Evolutionary conservation across 1,140 invertebrate species (phyloP).

Genomic region (Polypedilum vanderplanki): DNA sequence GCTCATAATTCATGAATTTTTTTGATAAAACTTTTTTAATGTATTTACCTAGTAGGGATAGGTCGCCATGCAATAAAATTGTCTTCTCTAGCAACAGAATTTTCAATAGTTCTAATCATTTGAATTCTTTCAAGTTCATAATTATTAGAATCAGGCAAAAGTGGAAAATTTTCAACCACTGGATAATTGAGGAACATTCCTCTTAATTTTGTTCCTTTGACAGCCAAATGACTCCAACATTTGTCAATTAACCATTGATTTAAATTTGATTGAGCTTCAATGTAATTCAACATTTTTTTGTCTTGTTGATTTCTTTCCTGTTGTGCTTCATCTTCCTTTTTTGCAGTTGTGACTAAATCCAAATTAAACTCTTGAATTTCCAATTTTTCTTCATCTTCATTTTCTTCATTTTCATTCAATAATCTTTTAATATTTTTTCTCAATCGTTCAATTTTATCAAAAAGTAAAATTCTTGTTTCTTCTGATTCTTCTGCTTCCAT

Average conservation of each 20-base stretch:
- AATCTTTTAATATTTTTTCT: slow-evolving; percentile 34
- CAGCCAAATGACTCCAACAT: slow-evolving; percentile 42
- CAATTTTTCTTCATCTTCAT: slow-evolving; percentile 36
- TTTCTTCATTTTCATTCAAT: slow-evolving; percentile 41
- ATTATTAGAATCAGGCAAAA: not conserved
- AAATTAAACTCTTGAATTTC: slow-evolving; percentile 41
- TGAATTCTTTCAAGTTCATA: slow-evolving; percentile 12
- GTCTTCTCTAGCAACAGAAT: slow-evolving; percentile 18
- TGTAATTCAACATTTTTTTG: slow-evolving; percentile 39
- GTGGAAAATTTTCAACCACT: slow-evolving; percentile 26
- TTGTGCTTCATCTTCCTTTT: slow-evolving; percentile 38
- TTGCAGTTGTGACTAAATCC: slow-evolving; percentile 36
- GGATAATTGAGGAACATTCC: slow-evolving; percentile 36
- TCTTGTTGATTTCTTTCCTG: slow-evolving; percentile 42
- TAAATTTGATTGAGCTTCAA: slow-evolving; percentile 40
- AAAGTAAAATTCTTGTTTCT: not conserved
- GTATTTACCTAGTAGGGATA: slow-evolving; percentile 33
- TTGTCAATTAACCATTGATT: slow-evolving; percentile 42
- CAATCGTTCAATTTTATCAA: not conserved
- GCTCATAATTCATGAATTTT: too few species aligned
- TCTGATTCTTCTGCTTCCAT: slow-evolving; percentile 22
- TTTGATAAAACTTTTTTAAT: too few species aligned
- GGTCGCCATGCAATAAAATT: slow-evolving; percentile 33
- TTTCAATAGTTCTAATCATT: slow-evolving; percentile 1
- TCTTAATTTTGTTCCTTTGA: slow-evolving; percentile 43